Evolutionary conservation across 64 coral and sea anemone genomes (phyloP), one percentile per base, ranked within the genome.

Genomic region (Stichodactyla helianthus): DNA sequence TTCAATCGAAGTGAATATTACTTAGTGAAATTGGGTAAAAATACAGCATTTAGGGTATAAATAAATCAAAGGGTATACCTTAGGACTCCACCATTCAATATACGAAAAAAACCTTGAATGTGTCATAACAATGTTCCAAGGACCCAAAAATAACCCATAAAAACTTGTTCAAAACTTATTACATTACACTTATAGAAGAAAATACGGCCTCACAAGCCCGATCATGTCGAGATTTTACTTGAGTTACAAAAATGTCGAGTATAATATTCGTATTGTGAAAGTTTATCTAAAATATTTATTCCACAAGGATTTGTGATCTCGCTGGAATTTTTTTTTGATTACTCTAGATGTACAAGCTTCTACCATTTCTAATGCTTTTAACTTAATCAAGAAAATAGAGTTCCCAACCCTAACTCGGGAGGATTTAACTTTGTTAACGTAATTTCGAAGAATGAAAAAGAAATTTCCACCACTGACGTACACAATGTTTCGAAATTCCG

Each of bases 401-500:
- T n/a, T 23, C 19, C 5, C 20, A 71, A n/a, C 65, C 20, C 19
- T 8, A 70, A 70, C 8, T 25, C 10, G 65, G 19, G 13, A 18
- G 22, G 25, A 74, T 27, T 31, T 11, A 74, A 74, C 27, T n/a
- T 74, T 74, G 25, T 23, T 74, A 74, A 74, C 68, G 10, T 74
- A 74, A 74, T 74, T 74, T 74, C 25, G 22, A 31, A 74, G 68
- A 74, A 27, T 74, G 68, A 31, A 74, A 74, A 74, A 74, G 68
- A 74, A 74, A 74, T 31, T n/a, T 74, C 68, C 5, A 51, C 50
- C 51, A 55, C 13, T 82, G 79, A 74, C 79, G 79, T 82, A 27
- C 54, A 82, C 79, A 54, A 52, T 82, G 79, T 82, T 82, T 57
- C 79, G 79, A 82, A 53, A 82, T 82, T 82, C 79, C 79, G 79